Base-by-base conservation (phyloP, 2,888 invertebrate genomes). In the Exocentrus adspersus region DNA sequence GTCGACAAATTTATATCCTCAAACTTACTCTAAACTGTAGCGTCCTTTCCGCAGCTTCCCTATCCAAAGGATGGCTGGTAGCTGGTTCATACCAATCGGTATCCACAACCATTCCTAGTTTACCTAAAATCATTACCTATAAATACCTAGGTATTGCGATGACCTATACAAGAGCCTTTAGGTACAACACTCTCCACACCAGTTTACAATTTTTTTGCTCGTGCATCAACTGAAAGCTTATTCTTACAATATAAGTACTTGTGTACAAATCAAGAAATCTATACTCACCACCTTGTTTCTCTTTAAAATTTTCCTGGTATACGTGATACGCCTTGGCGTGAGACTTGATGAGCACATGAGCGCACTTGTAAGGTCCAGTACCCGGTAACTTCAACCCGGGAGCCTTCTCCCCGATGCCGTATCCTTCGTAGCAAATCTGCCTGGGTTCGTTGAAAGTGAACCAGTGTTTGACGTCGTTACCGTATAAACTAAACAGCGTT, bases 301-400 rank as follows among this genome's bases (percentile, higher is more conserved):
- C 70, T 62, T 86, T 84, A 78, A 87, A 90, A 9, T 85, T 83
- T 1, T 85, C 80, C 48, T 89, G 76, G 69, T 87, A 90, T 74
- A 89, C 77, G 4, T 84, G 83, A 74, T 89, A 92, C 0, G 86
- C 87, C 73, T 81, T 85, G 0, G 87, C 90, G 72, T 92, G 91
- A 0, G 91, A 88, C 46, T 86, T 77, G 3, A 92, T 80, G 24
- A 90, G 80, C 64, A 87, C 88, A 72, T 89, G 89, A 0, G 83
- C 86, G 56, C 88, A 89, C 66, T 86, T 71, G 75, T 91, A 91
- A 66, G 86, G 86, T 5, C 85, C 86, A 28, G 86, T 78, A 0
- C 89, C 89, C 10, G 85, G 84, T 37, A 84, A 77, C 1, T 76
- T 72, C 1, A 74, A 75, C 0, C 84, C 86, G 0, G 88, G 88